Percentiles rank a stretch among this genome's conserved stretches.
Conservation (phyloP, 2,888 invertebrate species). For the Nasonia oneida region DNA sequence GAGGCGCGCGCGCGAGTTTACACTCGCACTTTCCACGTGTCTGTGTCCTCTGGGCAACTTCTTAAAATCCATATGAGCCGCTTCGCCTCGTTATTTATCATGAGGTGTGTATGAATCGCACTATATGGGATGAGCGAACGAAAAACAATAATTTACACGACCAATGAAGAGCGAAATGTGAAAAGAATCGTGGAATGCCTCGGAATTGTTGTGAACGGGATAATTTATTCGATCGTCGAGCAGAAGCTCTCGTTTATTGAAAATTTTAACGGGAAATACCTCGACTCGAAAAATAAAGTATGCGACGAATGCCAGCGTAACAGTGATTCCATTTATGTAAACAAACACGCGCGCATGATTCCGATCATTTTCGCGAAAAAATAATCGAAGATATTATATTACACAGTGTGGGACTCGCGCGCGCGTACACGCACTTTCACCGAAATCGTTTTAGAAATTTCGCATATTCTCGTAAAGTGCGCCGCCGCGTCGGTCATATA, state of each 20-base stretch:
- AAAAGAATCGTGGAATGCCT: neutral
- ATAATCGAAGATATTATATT: constrained; percentile 24
- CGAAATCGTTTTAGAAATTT: constrained; percentile 39
- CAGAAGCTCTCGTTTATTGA: neutral
- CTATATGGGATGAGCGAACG: constrained; percentile 14
- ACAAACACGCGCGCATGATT: neutral
- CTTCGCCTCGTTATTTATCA: constrained; percentile 45
- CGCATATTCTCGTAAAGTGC: constrained; percentile 36
- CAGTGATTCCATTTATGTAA: neutral
- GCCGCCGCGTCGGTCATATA: neutral
- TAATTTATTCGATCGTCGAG: constrained; percentile 44
- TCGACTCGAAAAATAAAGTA: neutral
- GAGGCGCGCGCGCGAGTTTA: neutral
- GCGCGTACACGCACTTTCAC: constrained; percentile 25
- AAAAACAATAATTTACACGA: constrained; percentile 52
- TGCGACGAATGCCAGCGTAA: no score
- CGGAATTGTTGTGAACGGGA: neutral
- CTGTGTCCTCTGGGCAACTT: constrained; percentile 1
- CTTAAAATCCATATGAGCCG: constrained; percentile 32
- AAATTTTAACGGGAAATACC: neutral
- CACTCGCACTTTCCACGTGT: constrained; percentile 5
- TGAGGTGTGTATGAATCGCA: neutral
- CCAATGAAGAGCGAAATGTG: constrained; percentile 12
- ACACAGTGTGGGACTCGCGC: neutral
- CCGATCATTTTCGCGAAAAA: neutral